Evolutionary conservation across 2,797 vertebrate genomes (phyloP).

Genomic region (Tapirus indicus): DNA sequence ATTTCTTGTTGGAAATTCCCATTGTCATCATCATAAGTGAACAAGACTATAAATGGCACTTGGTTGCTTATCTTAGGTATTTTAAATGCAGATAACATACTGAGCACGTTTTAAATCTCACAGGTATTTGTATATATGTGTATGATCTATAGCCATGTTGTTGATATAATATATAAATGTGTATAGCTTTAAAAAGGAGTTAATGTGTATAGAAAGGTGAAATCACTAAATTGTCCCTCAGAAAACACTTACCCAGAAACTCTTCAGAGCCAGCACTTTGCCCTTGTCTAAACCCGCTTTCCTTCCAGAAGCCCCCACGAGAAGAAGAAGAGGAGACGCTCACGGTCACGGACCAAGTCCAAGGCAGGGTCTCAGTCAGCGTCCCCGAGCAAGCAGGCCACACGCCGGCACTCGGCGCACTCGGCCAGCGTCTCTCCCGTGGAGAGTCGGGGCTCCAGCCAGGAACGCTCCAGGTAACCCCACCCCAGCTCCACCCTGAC

Average conservation of each 20-base stretch:
- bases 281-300: not conserved
- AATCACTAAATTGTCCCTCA: accelerated
- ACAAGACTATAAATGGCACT: not conserved
- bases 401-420: slow-evolving; percentile 87
- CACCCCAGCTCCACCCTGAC: slow-evolving; percentile 73
- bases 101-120: not conserved
- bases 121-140: not conserved
- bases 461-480: slow-evolving; percentile 93
- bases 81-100: not conserved
- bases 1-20: not conserved
- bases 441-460: slow-evolving; percentile 95
- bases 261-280: accelerated
- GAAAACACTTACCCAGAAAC: not conserved
- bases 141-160: too few species aligned
- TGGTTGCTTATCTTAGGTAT: not conserved
- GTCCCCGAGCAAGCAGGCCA: slow-evolving; percentile 91
- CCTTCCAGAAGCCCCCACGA: slow-evolving; percentile 91
- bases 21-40: too few species aligned
- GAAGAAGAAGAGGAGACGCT: slow-evolving; percentile 92
- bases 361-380: slow-evolving; percentile 90
- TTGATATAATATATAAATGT: not conserved
- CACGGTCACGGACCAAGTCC: slow-evolving; percentile 89
- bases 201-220: accelerated
- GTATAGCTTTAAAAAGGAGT: not conserved
- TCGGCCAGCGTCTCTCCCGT: slow-evolving; percentile 93